These are phyloP conservation scores for Parnassius apollo DNA, from an alignment of 2,888 invertebrate species.

Conservation along the genomic window DNA sequence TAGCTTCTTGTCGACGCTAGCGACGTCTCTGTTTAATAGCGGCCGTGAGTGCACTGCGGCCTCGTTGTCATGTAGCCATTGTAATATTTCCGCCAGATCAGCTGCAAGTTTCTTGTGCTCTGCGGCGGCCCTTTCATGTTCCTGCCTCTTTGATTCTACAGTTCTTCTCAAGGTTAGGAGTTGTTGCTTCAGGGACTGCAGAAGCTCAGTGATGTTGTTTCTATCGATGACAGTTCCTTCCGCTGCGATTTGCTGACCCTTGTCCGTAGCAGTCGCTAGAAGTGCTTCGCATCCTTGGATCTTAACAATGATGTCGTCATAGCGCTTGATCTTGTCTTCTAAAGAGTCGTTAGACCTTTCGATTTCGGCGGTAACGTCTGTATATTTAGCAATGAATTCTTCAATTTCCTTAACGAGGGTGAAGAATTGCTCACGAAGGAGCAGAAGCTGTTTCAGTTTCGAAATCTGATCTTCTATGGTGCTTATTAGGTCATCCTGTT, in stretches of 20 bases:
- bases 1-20: constrained; percentile 91
- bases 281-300: constrained; percentile 95
- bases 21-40: constrained; percentile 87
- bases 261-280: constrained; percentile 92
- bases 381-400: constrained; percentile 92
- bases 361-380: constrained; percentile 91
- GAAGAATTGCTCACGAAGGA: constrained; percentile 93
- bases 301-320: constrained; percentile 91
- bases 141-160: constrained; percentile 92
- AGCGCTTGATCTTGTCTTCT: constrained; percentile 92
- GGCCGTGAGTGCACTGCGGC: constrained; percentile 91
- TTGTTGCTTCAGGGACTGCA: constrained; percentile 93
- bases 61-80: constrained; percentile 92
- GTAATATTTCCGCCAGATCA: constrained; percentile 90
- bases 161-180: constrained; percentile 88
- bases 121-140: constrained; percentile 92
- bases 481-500: constrained; percentile 92
- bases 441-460: constrained; percentile 87
- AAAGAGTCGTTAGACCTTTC: constrained; percentile 91
- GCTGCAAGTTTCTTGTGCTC: constrained; percentile 92
- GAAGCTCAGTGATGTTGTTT: constrained; percentile 92
- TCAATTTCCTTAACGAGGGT: constrained; percentile 92
- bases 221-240: constrained; percentile 94
- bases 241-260: constrained; percentile 95
- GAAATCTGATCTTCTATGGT: constrained; percentile 93